These are phyloP conservation scores for Sarcophaga subvicina DNA, from an alignment of 2,888 invertebrate genomes.

Conservation along the genomic window DNA sequence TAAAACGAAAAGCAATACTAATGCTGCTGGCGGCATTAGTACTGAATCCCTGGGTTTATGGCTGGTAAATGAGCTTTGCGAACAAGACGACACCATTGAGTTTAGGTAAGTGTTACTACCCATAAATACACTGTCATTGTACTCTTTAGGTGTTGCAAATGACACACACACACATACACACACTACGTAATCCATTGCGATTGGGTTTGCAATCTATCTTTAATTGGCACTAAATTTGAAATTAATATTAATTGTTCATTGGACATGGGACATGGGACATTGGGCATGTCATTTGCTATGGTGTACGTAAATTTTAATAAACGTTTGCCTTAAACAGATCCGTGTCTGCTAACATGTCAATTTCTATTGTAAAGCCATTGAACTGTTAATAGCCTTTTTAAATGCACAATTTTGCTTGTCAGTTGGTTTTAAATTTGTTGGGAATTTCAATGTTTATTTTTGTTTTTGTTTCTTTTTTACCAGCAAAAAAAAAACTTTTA, in stretches of 20 bases:
- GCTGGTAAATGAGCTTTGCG: constrained; percentile 76
- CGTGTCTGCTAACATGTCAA: not conserved
- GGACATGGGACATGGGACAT: too few species aligned
- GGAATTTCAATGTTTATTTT: too few species aligned
- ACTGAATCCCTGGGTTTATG: constrained; percentile 73
- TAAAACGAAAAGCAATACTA: constrained; percentile 63
- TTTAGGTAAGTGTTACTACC: constrained; percentile 73
- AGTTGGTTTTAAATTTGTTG: too few species aligned
- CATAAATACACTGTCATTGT: not conserved
- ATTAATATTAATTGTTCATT: constrained; percentile 20
- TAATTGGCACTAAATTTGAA: constrained; percentile 20
- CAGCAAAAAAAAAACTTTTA: too few species aligned
- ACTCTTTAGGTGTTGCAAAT: not conserved
- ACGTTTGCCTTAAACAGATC: not conserved
- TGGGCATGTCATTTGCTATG: too few species aligned
- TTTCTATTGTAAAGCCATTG: too few species aligned
- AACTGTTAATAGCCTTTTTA: too few species aligned
- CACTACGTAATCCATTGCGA: not conserved
- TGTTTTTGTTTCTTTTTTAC: too few species aligned
- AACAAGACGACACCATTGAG: constrained; percentile 74
- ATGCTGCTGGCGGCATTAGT: constrained; percentile 60
- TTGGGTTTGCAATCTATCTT: constrained; percentile 23
- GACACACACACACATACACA: not conserved
- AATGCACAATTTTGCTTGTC: too few species aligned
- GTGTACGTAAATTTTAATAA: too few species aligned